Conservation (phyloP, 2,797 vertebrate genomes). For the Picus viridis region DNA sequence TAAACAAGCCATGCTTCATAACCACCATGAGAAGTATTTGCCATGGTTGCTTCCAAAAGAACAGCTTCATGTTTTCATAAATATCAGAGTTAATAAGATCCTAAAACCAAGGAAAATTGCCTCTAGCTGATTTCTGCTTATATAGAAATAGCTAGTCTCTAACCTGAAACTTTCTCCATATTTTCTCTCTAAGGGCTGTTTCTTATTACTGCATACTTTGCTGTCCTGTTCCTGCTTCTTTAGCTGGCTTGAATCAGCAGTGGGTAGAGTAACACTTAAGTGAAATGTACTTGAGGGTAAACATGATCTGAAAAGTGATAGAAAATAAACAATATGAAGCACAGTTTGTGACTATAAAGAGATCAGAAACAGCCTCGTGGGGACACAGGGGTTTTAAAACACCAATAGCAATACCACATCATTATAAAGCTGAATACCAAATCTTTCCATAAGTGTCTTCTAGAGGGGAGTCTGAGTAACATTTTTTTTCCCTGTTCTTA, state of each 20-base stretch:
- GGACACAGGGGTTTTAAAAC: background rate
- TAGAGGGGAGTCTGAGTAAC: background rate
- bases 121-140: slow-evolving; percentile 25
- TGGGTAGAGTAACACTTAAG: background rate
- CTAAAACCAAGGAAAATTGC: slow-evolving; percentile 24
- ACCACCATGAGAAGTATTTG: background rate
- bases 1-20: background rate
- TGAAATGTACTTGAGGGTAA: slow-evolving; percentile 25
- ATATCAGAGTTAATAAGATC: slow-evolving; percentile 9
- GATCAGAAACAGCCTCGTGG: slow-evolving; percentile 11
- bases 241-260: slow-evolving; percentile 43
- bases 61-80: slow-evolving; percentile 33
- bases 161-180: background rate
- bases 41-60: slow-evolving; percentile 57
- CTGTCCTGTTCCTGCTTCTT: slow-evolving; percentile 9
- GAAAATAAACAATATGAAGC: slow-evolving; percentile 25
- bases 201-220: slow-evolving; percentile 5
- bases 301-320: slow-evolving; percentile 22
- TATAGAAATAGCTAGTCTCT: background rate
- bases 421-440: background rate
- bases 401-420: background rate
- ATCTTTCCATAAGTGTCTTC: background rate
- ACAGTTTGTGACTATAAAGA: background rate
- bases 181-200: slow-evolving; percentile 27
- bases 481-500: background rate